phyloP scores from a whole-genome alignment of 2,113 vertebrate species.

The Ageneiosus marmoratus region DNA sequence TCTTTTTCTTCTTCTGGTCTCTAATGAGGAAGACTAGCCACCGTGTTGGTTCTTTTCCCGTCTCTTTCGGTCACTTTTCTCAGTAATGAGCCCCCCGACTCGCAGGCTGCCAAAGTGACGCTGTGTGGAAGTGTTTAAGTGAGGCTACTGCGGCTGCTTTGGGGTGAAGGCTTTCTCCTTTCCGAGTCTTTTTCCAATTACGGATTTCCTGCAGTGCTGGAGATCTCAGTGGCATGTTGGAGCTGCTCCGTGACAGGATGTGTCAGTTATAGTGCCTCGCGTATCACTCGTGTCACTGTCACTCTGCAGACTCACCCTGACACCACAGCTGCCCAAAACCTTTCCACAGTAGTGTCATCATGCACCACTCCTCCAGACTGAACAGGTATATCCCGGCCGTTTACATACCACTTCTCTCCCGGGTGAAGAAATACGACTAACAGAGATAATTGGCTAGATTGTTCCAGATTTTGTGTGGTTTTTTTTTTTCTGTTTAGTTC shows the following conservation, averaged over 20 bases:
- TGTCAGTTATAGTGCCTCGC: constrained; percentile 57
- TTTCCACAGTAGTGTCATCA: constrained; percentile 55
- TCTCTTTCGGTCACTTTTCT: constrained; percentile 48
- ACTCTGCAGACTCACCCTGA: constrained; percentile 47
- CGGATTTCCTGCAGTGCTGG: constrained; percentile 53
- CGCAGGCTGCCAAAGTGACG: constrained; percentile 38
- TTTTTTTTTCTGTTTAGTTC: constrained; percentile 32
- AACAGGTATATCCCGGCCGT: constrained; percentile 38
- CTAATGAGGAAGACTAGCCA: constrained; percentile 44
- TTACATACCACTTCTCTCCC: constrained; percentile 9
- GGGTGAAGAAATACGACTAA: neutral
- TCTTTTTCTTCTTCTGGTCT: constrained; percentile 27
- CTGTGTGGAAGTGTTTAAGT: constrained; percentile 49
- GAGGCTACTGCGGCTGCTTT: constrained; percentile 47
- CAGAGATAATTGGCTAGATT: constrained; percentile 46
- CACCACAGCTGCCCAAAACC: constrained; percentile 45
- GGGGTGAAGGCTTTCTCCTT: constrained; percentile 47
- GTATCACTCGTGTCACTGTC: constrained; percentile 52
- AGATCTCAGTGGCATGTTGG: constrained; percentile 44
- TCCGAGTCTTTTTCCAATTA: constrained; percentile 56
- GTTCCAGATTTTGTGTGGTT: constrained; percentile 21
- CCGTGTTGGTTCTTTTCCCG: neutral
- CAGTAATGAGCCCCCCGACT: constrained; percentile 51
- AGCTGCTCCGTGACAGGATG: constrained; percentile 52
- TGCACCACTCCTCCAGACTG: constrained; percentile 23